Evolutionary conservation across 2,888 invertebrate species (phyloP), one percentile per base, ranked within the genome.

Genomic region (Anticlea derivata): DNA sequence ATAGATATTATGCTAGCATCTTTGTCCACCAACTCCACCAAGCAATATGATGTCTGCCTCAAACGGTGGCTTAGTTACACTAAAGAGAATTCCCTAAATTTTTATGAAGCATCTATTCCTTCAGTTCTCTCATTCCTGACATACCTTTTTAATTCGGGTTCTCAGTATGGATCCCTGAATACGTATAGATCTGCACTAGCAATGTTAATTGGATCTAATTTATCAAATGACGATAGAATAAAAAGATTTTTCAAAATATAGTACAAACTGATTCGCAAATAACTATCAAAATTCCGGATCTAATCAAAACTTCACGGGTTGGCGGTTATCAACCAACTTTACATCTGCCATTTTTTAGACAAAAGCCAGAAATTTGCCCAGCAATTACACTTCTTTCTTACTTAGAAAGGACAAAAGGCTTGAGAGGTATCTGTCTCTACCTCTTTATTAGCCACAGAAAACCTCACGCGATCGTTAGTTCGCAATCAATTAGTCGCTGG

Each of bases 361-460:
- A 45, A 30, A 51, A 40, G 5, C 40, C 40, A 3, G n/a, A 22
- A 24, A 44, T 51, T 20, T 51, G 50, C 30, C 50, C 50, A 3
- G 45, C 26, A 2, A 40, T 7, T n/a, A 37, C 40, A 5, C 8
- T 51, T 0, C 1, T 7, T 7, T 20, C 7, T 8, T 51, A 49
- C 5, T 3, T 41, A 27, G n/a, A 31, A 7, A 13, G 3, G 7
- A 37, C 49, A 1, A 2, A 2, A 6, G 2, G 7, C 1, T 7
- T 31, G 8, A 7, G 43, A 22, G 23, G 8, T 5, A 7, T 1
- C 22, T 11, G 7, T 24, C 5, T 8, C 0, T 7, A 7, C 5
- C 20, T 39, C 0, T 44, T 50, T n/a, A 17, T 50, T 7, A 12
- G 27, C 5, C 6, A 7, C 26, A 31, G 11, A 13, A 38, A 13